Evolutionary conservation across 1,140 invertebrate species (phyloP), one percentile per base, ranked within the genome.

Genomic region (Macrobrachium nipponense): DNA sequence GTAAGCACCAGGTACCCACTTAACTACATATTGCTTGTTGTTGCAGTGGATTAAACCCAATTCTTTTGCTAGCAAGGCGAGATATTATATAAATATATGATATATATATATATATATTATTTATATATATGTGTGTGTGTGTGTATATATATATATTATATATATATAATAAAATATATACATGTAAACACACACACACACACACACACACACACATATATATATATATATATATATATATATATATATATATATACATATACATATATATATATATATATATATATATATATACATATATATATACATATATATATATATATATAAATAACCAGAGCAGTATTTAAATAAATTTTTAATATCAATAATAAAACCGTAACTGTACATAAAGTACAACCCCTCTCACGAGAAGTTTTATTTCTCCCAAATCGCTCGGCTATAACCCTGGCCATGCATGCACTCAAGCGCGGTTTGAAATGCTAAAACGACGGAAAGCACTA

Each of bases 231-330:
- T 17, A 66, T 66, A 66, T 17, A 66, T 27, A 66, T 66, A 66
- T 66, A 66, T 66, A 66, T 17, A 66, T 66, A 15, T 66, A 27
- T 66, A 27, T 66, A 27, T 66, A 15, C 12, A 27, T 66, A 27
- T 66, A 27, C 12, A 27, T 17, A 27, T 66, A 27, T 66, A 15
- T 66, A 27, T 66, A 27, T 66, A 66, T 66, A 27, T 17, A 20
- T 66, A 66, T 66, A 66, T 66, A 66, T 66, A 66, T 66, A 66
- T 66, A 66, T 66, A 66, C 12, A 66, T 66, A 66, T 66, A 66
- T 66, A 66, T 66, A 66, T 66, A 66, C 12, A 66, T 66, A 66
- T 66, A 66, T 66, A 66, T 66, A 66, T 66, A 66, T 66, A 66
- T 66, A 66, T 66, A 66, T 66, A 66, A 36, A 36, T 36, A 4